Evolutionary conservation across 2,797 vertebrate genomes (phyloP).

Genomic region (Syngnathus rostellatus): DNA sequence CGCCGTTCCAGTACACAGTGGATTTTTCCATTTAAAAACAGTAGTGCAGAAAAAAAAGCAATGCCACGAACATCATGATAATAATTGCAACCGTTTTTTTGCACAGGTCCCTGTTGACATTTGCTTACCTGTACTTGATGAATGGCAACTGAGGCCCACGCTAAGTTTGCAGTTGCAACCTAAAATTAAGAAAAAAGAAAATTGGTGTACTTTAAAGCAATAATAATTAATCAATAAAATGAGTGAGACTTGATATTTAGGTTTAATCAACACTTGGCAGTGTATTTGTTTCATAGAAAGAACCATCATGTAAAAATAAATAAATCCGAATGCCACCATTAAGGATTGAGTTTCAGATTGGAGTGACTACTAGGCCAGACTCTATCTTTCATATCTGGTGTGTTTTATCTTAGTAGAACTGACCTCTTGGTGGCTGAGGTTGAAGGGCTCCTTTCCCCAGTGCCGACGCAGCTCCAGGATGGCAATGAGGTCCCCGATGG

Average conservation of each 20-base stretch:
- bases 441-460: conserved; percentile 89
- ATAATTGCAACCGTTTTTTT: conserved; percentile 4
- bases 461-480: conserved; percentile 93
- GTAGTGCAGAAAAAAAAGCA: conserved; percentile 60
- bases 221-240: too few relatives aligned
- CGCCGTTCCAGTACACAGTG: conserved; percentile 61
- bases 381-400: conserved; percentile 26
- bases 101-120: conserved; percentile 3
- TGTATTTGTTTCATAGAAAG: background rate
- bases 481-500: conserved; percentile 91
- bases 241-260: too few relatives aligned
- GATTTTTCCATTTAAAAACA: conserved; percentile 59
- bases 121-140: conserved; percentile 94
- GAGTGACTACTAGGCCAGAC: conserved; percentile 40
- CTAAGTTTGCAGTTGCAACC: conserved; percentile 95
- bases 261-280: too few relatives aligned
- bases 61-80: conserved; percentile 44
- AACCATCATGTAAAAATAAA: background rate
- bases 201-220: too few relatives aligned
- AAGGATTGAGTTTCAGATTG: conserved; percentile 35
- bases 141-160: conserved; percentile 96
- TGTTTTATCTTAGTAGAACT: conserved; percentile 42
- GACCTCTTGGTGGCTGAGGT: conserved; percentile 92
- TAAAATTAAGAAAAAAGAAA: conserved; percentile 35
- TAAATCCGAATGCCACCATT: background rate